Evolutionary conservation across 2,113 vertebrate genomes (phyloP), one percentile per base, ranked within the genome.

Genomic region (Sorex araneus): DNA sequence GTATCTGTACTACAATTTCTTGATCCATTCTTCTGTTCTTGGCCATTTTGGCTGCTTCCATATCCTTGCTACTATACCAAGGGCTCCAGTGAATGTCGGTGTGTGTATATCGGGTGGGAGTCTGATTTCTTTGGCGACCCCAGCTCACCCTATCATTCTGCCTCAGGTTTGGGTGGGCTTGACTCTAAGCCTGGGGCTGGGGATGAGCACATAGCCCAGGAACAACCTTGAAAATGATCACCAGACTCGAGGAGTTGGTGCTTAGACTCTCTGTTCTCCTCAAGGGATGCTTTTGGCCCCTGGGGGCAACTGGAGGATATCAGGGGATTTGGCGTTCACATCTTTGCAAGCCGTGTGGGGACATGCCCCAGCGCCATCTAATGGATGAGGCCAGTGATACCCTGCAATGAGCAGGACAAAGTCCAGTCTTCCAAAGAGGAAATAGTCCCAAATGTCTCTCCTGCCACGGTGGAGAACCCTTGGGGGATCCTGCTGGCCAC

Each of bases 171-270:
- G 16, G 6, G 23, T 32, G 30, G 67, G 54, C 84, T 30, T 9
- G 43, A 80, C 54, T 30, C 23, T 6, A 40, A 11, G 3, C 34
- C 45, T 40, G 43, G 21, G n/a, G 47, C 71, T 86, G 27, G 25
- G 28, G 43, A 79, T 54, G 34, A 67, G 60, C 54, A 4, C 6
- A 0, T 79, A 43, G 88, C 63, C 67, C 81, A 69, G 69, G 54
- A 74, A n/a, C 32, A 78, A 81, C 63, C 73, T 87, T 84, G 74
- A 77, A 70, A 63, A 54, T 87, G 15, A 89, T 50, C 43, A 30
- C 6, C 10, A 63, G 19, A 9, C 10, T 27, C 36, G 83, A 25
- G 16, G 34, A 71, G 32, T 36, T 43, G 57, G 70, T 23, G 4
- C 30, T 57, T 74, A 57, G 50, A 30, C 28, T 28, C 23, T 15